Evolutionary conservation across 2,113 vertebrate genomes (phyloP), one percentile per base, ranked within the genome.

Genomic region (Sminthopsis crassicaudata): DNA sequence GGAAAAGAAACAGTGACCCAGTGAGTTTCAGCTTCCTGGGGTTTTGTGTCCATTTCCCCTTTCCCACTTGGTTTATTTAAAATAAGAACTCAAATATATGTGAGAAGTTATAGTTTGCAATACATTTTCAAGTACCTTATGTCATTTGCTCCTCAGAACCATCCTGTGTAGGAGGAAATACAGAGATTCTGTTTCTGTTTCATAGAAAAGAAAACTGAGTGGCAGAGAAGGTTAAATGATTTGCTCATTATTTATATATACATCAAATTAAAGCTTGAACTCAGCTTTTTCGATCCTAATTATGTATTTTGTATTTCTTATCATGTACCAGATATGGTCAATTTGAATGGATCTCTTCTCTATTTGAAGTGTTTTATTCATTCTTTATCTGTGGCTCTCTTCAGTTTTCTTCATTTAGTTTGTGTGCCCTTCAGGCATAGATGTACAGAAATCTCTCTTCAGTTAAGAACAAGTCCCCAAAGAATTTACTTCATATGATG

Each of bases 361-460:
- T 55, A 54, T 46, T 95, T 96, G 57, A 23, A 89, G 26, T 95
- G 89, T 89, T 93, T 95, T 93, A 90, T 92, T n/a, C 30, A 16
- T 19, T 67, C 30, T 67, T 67, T 36, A n/a, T 67, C 53, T 51
- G 30, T 67, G 90, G 9, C 53, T 46, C n/a, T 88, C 30, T 51
- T 90, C 30, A 24, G 25, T 19, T 42, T 95, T 57, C 95, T 97
- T 93, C 92, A 97, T 95, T 96, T 48, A 91, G 54, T 94, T 22
- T 92, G 46, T 53, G 67, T 93, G n/a, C 27, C 55, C 26, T 12
- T 67, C 60, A 67, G 36, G 3, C 60, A 67, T 6, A 67, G 30
- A 67, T 76, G 60, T n/a, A 76, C 1, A 76, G 30, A 76, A n/a
- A 76, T 76, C 60, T 76, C 60, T n/a, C 60, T 19, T 76, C 36